Percentiles rank a stretch among this genome's conserved stretches.
These are phyloP conservation scores for Caradrina kadenii DNA, from an alignment of 2,888 invertebrate genomes.

Conservation along the genomic window DNA sequence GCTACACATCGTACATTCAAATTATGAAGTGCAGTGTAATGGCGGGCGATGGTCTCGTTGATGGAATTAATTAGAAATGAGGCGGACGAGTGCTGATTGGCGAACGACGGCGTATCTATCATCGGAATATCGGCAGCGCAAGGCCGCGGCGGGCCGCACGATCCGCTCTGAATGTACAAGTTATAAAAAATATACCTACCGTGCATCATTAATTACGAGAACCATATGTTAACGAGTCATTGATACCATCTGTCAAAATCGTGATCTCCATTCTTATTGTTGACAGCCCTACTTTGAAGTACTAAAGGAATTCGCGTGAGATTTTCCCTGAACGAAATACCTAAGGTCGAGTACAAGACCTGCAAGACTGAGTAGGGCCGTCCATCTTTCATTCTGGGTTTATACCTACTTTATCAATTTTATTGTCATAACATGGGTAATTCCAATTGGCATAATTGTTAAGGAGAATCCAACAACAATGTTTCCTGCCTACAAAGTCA, in stretches of 20 bases:
- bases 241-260: slow-evolving; percentile 65
- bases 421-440: slow-evolving; percentile 16
- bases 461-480: background rate
- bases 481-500: too few species aligned
- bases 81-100: slow-evolving; percentile 69
- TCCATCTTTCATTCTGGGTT: background rate
- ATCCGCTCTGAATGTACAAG: slow-evolving; percentile 77
- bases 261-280: slow-evolving; percentile 62
- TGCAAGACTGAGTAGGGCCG: slow-evolving; percentile 24
- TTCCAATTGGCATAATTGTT: slow-evolving; percentile 8
- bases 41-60: slow-evolving; percentile 68
- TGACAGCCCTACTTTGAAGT: slow-evolving; percentile 50
- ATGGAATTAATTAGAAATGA: slow-evolving; percentile 77
- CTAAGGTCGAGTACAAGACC: slow-evolving; percentile 22
- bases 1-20: slow-evolving; percentile 50
- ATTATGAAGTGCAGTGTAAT: slow-evolving; percentile 64
- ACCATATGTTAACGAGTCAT: slow-evolving; percentile 63
- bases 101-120: slow-evolving; percentile 68
- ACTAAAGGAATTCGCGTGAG: slow-evolving; percentile 52
- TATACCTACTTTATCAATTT: slow-evolving; percentile 23
- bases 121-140: slow-evolving; percentile 68
- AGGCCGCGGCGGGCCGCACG: slow-evolving; percentile 68
- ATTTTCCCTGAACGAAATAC: slow-evolving; percentile 51
- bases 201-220: slow-evolving; percentile 68
- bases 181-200: slow-evolving; percentile 58